A percentile compares a stretch with the other conserved stretches of the same genome.
phyloP scores from a whole-genome alignment of 2,888 invertebrate species.

The Schizaphis graminum region DNA sequence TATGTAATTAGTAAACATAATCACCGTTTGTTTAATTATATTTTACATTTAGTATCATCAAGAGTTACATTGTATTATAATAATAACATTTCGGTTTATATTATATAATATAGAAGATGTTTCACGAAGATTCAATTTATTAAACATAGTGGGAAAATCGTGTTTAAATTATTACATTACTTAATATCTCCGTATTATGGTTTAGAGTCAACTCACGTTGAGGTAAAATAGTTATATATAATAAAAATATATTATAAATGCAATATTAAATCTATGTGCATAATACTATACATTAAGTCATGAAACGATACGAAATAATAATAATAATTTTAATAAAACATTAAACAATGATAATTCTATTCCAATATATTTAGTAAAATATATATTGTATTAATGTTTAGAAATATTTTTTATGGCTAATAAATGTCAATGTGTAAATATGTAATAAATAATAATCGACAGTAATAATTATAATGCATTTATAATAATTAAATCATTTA shows the following conservation, averaged over 20 bases:
- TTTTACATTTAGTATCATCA: background rate
- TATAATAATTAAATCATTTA: background rate
- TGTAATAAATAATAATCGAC: background rate
- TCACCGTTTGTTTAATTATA: slow-evolving; percentile 30
- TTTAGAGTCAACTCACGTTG: background rate
- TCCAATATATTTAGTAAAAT: background rate
- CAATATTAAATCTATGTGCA: background rate
- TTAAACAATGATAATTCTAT: background rate
- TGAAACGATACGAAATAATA: background rate
- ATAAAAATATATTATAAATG: background rate
- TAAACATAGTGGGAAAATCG: background rate
- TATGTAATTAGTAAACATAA: slow-evolving; percentile 31
- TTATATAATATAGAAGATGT: background rate
- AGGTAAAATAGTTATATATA: background rate
- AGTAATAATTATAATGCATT: background rate
- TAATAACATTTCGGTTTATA: background rate
- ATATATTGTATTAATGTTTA: background rate
- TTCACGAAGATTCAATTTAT: background rate
- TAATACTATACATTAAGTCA: background rate
- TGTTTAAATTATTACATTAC: background rate
- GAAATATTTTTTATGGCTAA: background rate
- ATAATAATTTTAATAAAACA: background rate
- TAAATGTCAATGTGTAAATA: background rate
- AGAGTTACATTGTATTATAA: background rate
- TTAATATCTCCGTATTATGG: background rate